Evolutionary conservation across 2,888 invertebrate genomes (phyloP).

Genomic region (Agonopterix alstromeriana): DNA sequence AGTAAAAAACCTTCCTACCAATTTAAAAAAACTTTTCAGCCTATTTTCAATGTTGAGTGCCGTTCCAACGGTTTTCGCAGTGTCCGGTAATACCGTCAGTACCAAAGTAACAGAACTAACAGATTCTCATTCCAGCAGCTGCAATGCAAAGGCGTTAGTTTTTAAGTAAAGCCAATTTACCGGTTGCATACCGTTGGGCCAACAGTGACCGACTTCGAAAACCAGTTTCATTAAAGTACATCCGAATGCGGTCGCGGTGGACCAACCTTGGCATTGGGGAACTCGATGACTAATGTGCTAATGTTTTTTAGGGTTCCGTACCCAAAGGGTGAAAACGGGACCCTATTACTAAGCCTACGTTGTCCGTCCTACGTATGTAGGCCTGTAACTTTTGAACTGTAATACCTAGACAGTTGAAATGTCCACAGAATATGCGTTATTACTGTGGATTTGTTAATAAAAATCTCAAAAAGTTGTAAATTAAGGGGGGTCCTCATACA

Average conservation of each 20-base stretch:
- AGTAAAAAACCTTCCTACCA: too few species aligned
- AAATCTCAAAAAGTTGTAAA: too few species aligned
- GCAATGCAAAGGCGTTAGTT: not conserved
- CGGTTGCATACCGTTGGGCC: slow-evolving; percentile 25
- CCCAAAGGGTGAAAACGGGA: too few species aligned
- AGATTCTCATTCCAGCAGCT: not conserved
- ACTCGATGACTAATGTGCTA: slow-evolving; percentile 46
- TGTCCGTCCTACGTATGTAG: too few species aligned
- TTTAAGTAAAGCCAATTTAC: slow-evolving; percentile 18
- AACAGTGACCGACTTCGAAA: slow-evolving; percentile 39
- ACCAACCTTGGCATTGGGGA: slow-evolving; percentile 65
- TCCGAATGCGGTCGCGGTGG: slow-evolving; percentile 28
- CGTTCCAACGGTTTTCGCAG: slow-evolving; percentile 4
- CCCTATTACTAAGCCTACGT: too few species aligned
- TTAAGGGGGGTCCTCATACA: too few species aligned
- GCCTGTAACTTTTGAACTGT: too few species aligned
- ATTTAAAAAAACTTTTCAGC: not conserved
- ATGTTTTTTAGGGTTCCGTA: too few species aligned
- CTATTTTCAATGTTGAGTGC: not conserved
- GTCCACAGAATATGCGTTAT: too few species aligned
- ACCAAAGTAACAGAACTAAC: not conserved
- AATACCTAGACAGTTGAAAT: too few species aligned
- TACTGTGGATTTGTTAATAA: too few species aligned
- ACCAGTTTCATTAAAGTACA: slow-evolving; percentile 38
- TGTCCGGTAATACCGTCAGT: slow-evolving; percentile 2